Base-by-base conservation (phyloP, 2,113 vertebrate species). In the Macroglossus sobrinus region DNA sequence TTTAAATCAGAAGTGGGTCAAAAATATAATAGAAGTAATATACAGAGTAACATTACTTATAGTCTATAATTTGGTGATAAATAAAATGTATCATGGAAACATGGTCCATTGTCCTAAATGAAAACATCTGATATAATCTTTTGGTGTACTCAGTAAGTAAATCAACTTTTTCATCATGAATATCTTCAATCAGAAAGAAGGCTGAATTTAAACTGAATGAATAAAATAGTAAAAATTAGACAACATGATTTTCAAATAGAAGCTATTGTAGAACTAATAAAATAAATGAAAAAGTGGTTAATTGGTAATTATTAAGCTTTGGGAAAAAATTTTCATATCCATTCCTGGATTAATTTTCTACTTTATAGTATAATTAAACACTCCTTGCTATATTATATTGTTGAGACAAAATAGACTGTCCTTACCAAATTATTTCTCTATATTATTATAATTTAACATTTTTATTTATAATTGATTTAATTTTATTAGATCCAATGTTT, bases 111-210 rank as follows among this genome's bases (percentile, higher is more conserved):
- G 88, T 59, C 30, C 30, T 94, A 71, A 94, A 80, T 71, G 11
- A 95, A 97, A 78, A 57, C 5, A 78, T 78, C 61, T 61, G 40
- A 15, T 93, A 30, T 45, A 12, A 90, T 18, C 91, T 15, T 94
- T 43, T 84, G 24, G 5, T 92, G 38, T 97, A 85, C 66, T 96
- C 79, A 66, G 76, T 75, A 97, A 66, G 76, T 75, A 97, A 95
- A 91, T 38, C 87, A 90, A 30, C 18, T 26, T 40, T 84, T 33
- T 89, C 33, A 72, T 96, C 85, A 18, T 78, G 55, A 76, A 12
- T 86, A 4, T 66, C 18, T 91, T 92, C 7, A 88, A 1, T 43
- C 35, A 95, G 66, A 91, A 66, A 87, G 6, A 75, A 93, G 24
- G 38, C 66, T 85, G 33, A 78, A 55, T 93, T 61, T 33, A 64